Evolutionary conservation across 2,113 vertebrate species (phyloP).

Genomic region (Telmatochromis bifrenatus): DNA sequence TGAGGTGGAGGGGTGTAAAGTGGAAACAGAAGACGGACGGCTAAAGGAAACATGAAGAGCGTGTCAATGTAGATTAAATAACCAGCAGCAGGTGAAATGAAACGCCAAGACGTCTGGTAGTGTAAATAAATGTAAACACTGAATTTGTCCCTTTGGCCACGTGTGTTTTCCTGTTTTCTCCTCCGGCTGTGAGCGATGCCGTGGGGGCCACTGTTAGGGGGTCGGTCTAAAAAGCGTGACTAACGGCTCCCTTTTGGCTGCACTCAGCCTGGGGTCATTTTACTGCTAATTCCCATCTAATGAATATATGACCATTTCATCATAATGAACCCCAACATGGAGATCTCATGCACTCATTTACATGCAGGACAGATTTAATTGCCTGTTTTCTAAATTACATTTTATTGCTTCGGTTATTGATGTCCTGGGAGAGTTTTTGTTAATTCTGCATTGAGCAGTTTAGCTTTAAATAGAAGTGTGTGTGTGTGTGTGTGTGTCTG

Average conservation of each 20-base stretch:
- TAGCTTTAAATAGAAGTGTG: neutral
- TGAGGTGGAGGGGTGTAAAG: neutral
- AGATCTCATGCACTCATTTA: slow-evolving; percentile 15
- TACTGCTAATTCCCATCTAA: slow-evolving; percentile 62
- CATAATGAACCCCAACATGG: slow-evolving; percentile 22
- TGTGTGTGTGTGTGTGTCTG: neutral
- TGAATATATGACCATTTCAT: slow-evolving; percentile 46
- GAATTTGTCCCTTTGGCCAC: neutral
- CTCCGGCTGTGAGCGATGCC: neutral
- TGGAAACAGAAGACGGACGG: neutral
- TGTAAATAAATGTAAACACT: neutral
- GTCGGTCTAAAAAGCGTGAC: slow-evolving; percentile 64
- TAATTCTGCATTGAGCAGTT: neutral
- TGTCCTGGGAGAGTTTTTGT: neutral
- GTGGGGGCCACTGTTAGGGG: neutral
- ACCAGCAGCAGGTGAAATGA: neutral
- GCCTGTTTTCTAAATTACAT: slow-evolving; percentile 20
- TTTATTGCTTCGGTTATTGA: neutral
- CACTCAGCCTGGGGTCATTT: slow-evolving; percentile 58
- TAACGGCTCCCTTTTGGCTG: slow-evolving; percentile 61
- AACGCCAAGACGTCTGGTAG: neutral
- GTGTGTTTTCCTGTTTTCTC: neutral
- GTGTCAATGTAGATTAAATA: neutral
- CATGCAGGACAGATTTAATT: slow-evolving; percentile 12
- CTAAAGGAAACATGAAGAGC: neutral